Conservation (phyloP, 2,888 invertebrate genomes). For the Andrena bucephala region DNA sequence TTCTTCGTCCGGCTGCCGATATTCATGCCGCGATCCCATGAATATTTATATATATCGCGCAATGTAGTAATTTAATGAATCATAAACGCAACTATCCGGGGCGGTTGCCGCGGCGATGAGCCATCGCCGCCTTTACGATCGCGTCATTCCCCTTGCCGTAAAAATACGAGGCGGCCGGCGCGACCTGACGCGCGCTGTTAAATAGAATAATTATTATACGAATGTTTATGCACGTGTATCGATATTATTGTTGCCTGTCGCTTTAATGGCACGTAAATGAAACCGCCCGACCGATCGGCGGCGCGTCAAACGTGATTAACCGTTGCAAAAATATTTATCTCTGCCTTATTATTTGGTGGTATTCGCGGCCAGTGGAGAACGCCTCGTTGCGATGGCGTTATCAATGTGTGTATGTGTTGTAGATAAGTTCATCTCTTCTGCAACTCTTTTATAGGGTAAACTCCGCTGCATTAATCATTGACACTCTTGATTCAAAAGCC, state of each 20-base stretch:
- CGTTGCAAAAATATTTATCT: slow-evolving; percentile 44
- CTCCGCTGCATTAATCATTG: too few species aligned
- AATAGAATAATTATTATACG: slow-evolving; percentile 57
- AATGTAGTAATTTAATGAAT: slow-evolving; percentile 51
- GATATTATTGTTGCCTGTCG: slow-evolving; percentile 53
- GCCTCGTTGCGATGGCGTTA: neutral
- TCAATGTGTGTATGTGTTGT: too few species aligned
- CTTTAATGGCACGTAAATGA: slow-evolving; percentile 51
- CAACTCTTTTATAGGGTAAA: too few species aligned
- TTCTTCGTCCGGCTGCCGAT: neutral
- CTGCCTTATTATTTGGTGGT: slow-evolving; percentile 4
- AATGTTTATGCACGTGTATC: slow-evolving; percentile 60
- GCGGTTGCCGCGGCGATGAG: slow-evolving; percentile 32
- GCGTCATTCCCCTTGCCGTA: slow-evolving; percentile 31
- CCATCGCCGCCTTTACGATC: slow-evolving; percentile 50
- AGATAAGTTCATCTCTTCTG: too few species aligned
- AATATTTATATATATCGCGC: slow-evolving; percentile 14
- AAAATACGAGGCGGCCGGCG: slow-evolving; percentile 39
- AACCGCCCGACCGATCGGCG: slow-evolving; percentile 24
- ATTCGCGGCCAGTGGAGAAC: neutral
- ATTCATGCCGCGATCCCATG: neutral
- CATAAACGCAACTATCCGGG: slow-evolving; percentile 51
- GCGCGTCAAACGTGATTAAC: slow-evolving; percentile 36
- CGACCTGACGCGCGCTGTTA: slow-evolving; percentile 39
- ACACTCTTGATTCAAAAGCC: too few species aligned